phyloP scores from a whole-genome alignment of 2,888 invertebrate genomes.

The Synergus laeviventris region DNA sequence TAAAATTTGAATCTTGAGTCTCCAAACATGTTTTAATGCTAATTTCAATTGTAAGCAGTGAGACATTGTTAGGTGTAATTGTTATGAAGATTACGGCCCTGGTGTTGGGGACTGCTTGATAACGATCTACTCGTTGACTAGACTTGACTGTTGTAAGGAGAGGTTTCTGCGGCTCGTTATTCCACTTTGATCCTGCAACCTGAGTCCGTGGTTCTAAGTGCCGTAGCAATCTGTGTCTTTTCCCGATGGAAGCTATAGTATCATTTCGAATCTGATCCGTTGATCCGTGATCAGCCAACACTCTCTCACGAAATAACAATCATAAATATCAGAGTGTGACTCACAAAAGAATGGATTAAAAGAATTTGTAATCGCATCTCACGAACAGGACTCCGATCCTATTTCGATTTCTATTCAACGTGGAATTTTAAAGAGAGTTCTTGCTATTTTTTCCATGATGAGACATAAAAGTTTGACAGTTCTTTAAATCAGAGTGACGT shows the following conservation, averaged over 20 bases:
- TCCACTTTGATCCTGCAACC: slow-evolving; percentile 36
- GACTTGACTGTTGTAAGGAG: slow-evolving; percentile 23
- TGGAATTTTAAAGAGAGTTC: not conserved
- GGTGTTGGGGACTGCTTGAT: slow-evolving; percentile 21
- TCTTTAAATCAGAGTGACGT: not conserved
- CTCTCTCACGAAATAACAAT: slow-evolving; percentile 32
- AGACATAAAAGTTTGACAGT: not conserved
- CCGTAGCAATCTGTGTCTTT: slow-evolving; percentile 34
- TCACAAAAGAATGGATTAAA: not conserved
- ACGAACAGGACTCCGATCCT: not conserved
- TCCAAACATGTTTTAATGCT: too few species aligned
- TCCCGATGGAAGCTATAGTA: slow-evolving; percentile 11
- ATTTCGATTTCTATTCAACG: not conserved
- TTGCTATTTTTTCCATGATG: not conserved
- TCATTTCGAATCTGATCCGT: slow-evolving; percentile 29
- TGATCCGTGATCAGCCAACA: slow-evolving; percentile 26
- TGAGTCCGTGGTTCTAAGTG: slow-evolving; percentile 18
- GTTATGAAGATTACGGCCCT: slow-evolving; percentile 21
- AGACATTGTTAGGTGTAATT: slow-evolving; percentile 4
- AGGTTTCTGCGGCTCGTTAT: slow-evolving; percentile 37
- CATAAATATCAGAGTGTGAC: slow-evolving; percentile 30
- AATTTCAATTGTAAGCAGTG: too few species aligned
- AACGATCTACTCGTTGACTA: slow-evolving; percentile 35
- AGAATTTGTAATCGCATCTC: not conserved
- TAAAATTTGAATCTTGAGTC: too few species aligned